Conservation (phyloP, 2,113 vertebrate genomes). For the Phaethornis superciliosus region DNA sequence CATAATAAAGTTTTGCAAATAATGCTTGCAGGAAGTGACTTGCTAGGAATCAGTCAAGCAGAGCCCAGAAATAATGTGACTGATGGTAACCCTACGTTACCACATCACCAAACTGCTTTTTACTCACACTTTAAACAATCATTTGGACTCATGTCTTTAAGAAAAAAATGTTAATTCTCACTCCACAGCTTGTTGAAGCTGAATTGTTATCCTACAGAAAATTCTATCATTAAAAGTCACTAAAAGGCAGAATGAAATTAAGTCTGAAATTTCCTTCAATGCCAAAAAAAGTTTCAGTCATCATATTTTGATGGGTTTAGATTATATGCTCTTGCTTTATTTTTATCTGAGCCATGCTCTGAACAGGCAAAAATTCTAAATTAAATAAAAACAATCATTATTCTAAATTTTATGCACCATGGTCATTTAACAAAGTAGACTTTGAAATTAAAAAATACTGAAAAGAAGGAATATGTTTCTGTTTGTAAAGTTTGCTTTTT, state of each 20-base stretch:
- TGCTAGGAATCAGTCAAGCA: slow-evolving; percentile 41
- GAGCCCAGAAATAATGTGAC: slow-evolving; percentile 40
- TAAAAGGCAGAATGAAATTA: background rate
- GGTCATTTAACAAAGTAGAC: background rate
- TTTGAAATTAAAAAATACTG: background rate
- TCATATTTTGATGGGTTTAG: background rate
- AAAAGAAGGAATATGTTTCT: background rate
- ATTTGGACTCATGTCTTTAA: slow-evolving; percentile 25
- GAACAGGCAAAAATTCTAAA: background rate
- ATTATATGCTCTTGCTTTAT: background rate
- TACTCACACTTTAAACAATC: slow-evolving; percentile 15
- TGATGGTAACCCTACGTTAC: slow-evolving; percentile 31
- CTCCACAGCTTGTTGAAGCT: slow-evolving; percentile 31
- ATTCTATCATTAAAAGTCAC: background rate
- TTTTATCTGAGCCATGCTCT: background rate
- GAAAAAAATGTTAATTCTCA: slow-evolving; percentile 21
- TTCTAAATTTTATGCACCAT: background rate
- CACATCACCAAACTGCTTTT: slow-evolving; percentile 13
- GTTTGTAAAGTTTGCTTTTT: background rate
- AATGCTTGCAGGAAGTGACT: slow-evolving; percentile 57
- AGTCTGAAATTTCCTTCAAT: background rate
- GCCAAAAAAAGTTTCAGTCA: background rate
- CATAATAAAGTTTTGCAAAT: slow-evolving; percentile 49
- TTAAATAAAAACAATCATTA: background rate
- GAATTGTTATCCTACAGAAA: background rate